Percentiles rank a stretch among this genome's conserved stretches.
These are phyloP conservation scores for Acipenser ruthenus DNA, from an alignment of 2,797 vertebrate species.

Conservation along the genomic window DNA sequence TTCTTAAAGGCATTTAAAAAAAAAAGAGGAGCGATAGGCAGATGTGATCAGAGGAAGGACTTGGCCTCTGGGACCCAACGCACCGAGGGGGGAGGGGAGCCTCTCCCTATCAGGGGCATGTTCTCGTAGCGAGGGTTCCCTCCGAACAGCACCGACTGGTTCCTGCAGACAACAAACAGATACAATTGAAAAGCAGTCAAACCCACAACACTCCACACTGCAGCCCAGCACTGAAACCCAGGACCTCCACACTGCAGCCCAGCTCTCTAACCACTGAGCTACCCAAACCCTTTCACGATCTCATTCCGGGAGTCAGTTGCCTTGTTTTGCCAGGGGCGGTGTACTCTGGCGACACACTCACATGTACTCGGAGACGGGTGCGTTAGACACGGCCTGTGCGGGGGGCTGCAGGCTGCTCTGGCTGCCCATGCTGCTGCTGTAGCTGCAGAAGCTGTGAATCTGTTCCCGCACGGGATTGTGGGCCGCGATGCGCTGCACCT, in stretches of 20 bases:
- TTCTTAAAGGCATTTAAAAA: too few relatives aligned
- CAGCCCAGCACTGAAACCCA: neutral
- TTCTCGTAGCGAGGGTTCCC: constrained; percentile 91
- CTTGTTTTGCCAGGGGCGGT: neutral
- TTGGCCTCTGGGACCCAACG: constrained; percentile 49
- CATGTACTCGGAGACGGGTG: constrained; percentile 85
- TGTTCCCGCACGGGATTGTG: constrained; percentile 67
- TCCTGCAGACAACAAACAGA: constrained; percentile 54
- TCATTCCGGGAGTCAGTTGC: neutral
- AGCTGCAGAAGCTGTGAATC: constrained; percentile 91
- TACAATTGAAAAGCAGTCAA: neutral
- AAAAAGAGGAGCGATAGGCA: neutral
- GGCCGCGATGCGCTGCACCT: constrained; percentile 58
- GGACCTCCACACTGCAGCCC: neutral
- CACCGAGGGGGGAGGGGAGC: constrained; percentile 89
- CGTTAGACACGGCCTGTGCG: constrained; percentile 67
- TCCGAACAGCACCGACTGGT: constrained; percentile 81
- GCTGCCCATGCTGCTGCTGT: constrained; percentile 92
- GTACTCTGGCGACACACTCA: constrained; percentile 39
- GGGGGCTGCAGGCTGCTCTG: constrained; percentile 85
- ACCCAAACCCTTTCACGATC: neutral
- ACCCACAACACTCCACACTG: neutral
- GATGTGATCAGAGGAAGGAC: constrained; percentile 35
- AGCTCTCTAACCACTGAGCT: neutral
- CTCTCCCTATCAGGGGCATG: constrained; percentile 87